Base-by-base conservation (phyloP, 1,140 invertebrate genomes). In the Subanguina moxae region DNA sequence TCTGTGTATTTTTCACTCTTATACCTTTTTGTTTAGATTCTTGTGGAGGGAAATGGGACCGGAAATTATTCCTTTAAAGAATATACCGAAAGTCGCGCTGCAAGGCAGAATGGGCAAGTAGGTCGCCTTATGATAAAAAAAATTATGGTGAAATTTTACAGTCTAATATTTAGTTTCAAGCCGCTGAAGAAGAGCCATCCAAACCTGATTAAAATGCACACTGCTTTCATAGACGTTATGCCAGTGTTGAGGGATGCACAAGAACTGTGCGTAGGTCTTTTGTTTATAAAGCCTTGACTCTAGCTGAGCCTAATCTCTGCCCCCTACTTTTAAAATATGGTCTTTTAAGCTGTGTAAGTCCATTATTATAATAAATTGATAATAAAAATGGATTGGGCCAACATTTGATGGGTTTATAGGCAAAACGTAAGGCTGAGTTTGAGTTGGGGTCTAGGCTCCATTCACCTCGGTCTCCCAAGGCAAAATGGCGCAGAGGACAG, bases 141-240 rank as follows among this genome's bases (percentile, higher is more conserved):
- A 17, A 48, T 67, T 62, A 27, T 19, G 7, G 17, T 64, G 28
- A 28, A 21, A 13, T 32, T 21, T 62, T 21, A 17, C 19, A 21
- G 45, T 23, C 27, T 30, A 0, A 43, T 57, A 32, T 71, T 45
- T n/a, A 73, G 75, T 13, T 57, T 74, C 1, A 74, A 72, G 52
- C 65, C 67, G 19, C 42, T 76, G 13, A 27, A 28, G 17, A 57
- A 57, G 17, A 38, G 45, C 21, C 74, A 76, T 65, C 74, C 74
- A 19, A 76, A 76, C 63, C 56, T 76, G 13, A 71, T 76, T 13
- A 76, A 76, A 62, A 62, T 76, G 28, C 65, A 76, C 32, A 76
- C 74, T 21, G 74, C 74, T 5, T 76, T 76, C 27, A 56, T 75
- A 13, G 74, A 76, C 58, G 28, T 19, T 8, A 65, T 76, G 66